Percentiles rank a stretch among this genome's conserved stretches.
These are phyloP conservation scores for Dipodomys stephensi DNA, from an alignment of 2,113 vertebrate genomes.

Conservation along the genomic window DNA sequence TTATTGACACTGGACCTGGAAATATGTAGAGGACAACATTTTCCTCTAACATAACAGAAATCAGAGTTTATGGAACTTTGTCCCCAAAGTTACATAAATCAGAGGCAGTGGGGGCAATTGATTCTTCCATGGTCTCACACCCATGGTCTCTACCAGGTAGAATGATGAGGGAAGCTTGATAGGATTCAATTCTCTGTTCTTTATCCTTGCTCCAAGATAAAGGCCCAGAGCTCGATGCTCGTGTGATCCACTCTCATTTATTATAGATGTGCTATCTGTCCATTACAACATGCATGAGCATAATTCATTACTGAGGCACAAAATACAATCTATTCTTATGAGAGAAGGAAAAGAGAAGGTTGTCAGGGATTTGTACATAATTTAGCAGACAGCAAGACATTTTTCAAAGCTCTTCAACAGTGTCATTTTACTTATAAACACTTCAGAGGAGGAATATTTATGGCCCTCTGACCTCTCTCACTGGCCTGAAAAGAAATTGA, in stretches of 20 bases:
- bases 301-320: neutral
- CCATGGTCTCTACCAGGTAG: neutral
- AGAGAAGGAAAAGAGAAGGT: slow-evolving; percentile 38
- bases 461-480: slow-evolving; percentile 39
- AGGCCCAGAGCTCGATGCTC: neutral
- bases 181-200: neutral
- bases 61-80: neutral
- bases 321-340: slow-evolving; percentile 23
- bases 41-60: neutral
- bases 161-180: neutral
- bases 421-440: slow-evolving; percentile 62
- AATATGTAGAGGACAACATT: neutral
- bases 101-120: neutral
- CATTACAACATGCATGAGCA: neutral
- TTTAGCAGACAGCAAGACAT: slow-evolving; percentile 26
- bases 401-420: slow-evolving; percentile 47
- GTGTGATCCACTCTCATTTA: neutral
- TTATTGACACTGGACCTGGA: neutral
- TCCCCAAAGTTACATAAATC: neutral
- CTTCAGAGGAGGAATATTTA: slow-evolving; percentile 68
- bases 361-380: slow-evolving; percentile 48
- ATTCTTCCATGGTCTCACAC: neutral
- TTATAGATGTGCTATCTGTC: neutral
- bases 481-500: slow-evolving; percentile 72
- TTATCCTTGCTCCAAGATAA: neutral